Conservation (phyloP, 2,888 invertebrate species). For the Oxycera nigricornis region DNA sequence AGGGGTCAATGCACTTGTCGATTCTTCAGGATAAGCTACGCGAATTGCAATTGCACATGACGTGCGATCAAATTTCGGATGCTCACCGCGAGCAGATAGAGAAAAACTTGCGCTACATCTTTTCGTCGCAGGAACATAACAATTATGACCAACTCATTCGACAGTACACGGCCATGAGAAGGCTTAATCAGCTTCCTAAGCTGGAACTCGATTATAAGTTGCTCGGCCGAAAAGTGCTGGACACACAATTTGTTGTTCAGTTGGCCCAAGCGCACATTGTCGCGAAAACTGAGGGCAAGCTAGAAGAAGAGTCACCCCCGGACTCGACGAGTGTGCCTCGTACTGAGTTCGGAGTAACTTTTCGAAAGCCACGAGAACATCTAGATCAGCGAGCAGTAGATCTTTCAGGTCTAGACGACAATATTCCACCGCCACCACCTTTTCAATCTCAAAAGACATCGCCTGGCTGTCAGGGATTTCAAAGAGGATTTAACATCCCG, state of each 20-base stretch:
- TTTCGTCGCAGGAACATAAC: slow-evolving; percentile 60
- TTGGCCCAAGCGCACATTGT: neutral
- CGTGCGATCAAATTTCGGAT: slow-evolving; percentile 57
- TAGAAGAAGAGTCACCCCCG: neutral
- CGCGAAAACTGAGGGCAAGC: neutral
- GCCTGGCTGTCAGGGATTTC: too few species aligned
- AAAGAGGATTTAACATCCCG: too few species aligned
- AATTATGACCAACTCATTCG: slow-evolving; percentile 56
- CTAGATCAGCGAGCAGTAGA: too few species aligned
- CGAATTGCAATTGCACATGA: slow-evolving; percentile 54
- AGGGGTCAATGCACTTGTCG: slow-evolving; percentile 63
- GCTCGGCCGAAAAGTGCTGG: slow-evolving; percentile 49
- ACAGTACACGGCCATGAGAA: slow-evolving; percentile 51
- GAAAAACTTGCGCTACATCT: slow-evolving; percentile 65
- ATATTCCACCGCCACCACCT: neutral
- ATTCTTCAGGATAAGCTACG: slow-evolving; percentile 60
- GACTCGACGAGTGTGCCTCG: neutral
- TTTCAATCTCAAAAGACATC: neutral
- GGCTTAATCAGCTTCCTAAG: slow-evolving; percentile 53
- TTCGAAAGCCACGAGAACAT: neutral
- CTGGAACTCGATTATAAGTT: slow-evolving; percentile 54
- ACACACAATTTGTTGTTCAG: slow-evolving; percentile 7
- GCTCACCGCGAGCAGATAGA: slow-evolving; percentile 64
- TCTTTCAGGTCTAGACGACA: too few species aligned
- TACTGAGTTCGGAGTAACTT: neutral